phyloP scores from a whole-genome alignment of 1,140 invertebrate species.

The Drosophila oshimai region DNA sequence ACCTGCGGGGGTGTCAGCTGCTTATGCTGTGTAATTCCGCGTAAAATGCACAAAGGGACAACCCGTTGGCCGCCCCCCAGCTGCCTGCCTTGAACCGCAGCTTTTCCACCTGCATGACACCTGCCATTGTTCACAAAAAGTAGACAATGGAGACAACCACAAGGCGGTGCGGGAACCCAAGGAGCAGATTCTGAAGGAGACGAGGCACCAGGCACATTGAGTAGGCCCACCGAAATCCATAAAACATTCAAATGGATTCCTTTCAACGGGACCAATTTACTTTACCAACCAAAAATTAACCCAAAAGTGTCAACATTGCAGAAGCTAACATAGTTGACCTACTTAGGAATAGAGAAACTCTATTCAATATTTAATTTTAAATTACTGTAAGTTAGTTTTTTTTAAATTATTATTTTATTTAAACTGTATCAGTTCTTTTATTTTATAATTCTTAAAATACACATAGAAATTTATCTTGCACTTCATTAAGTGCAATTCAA shows the following conservation, averaged over 20 bases:
- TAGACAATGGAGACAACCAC: slow-evolving; percentile 57
- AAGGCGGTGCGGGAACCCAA: slow-evolving; percentile 2
- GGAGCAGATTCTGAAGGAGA: neutral
- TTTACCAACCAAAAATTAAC: slow-evolving; percentile 20
- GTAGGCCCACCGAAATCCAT: slow-evolving; percentile 21
- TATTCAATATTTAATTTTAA: neutral
- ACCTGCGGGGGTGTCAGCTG: slow-evolving; percentile 42
- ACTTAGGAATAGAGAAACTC: neutral
- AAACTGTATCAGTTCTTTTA: too few relatives aligned
- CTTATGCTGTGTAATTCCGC: slow-evolving; percentile 76
- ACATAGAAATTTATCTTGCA: too few relatives aligned
- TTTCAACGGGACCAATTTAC: slow-evolving; percentile 23
- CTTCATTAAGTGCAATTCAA: neutral
- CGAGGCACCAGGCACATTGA: too few relatives aligned
- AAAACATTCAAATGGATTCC: slow-evolving; percentile 52
- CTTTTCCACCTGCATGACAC: slow-evolving; percentile 59
- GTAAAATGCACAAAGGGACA: slow-evolving; percentile 76
- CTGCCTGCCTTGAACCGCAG: slow-evolving; percentile 19
- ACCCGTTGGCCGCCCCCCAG: slow-evolving; percentile 13
- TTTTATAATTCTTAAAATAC: too few relatives aligned
- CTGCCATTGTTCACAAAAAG: slow-evolving; percentile 70
- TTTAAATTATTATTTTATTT: too few relatives aligned
- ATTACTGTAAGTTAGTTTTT: neutral
- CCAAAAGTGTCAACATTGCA: slow-evolving; percentile 25
- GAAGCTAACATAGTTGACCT: slow-evolving; percentile 14